Base-by-base conservation (phyloP, 2,888 invertebrate genomes). In the Cosmopolites sordidus region DNA sequence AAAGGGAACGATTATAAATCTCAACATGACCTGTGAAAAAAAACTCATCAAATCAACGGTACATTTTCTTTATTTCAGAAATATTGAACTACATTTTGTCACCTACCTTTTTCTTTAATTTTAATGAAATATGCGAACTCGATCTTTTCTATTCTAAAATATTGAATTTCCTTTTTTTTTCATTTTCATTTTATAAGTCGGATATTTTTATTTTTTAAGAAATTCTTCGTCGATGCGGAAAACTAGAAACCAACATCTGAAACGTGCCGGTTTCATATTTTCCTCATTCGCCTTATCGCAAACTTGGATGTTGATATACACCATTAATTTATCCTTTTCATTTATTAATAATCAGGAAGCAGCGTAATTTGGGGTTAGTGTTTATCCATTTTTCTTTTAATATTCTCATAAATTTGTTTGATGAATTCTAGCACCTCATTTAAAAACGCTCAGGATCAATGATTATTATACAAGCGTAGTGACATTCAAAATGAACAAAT, bases 31-130 rank as follows among this genome's bases (percentile, higher is more conserved):
- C n/a, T n/a, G 11, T 33, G 11, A 33, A 33, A 33, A 33, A n/a
- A 12, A 33, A 33, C 11, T 6, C 33, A 33, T 6, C 33, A 6
- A 33, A 4, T 33, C 33, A 57, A 57, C 57, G 54, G 54, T 57
- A 57, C 57, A 57, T 53, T 57, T 56, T 56, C 65, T 69, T 69
- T 68, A 69, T 69, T 69, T 66, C 66, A 67, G 69, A 69, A 68
- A 68, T 69, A 66, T 66, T 64, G 63, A 67, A 65, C 65, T 57
- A 57, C 57, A 57, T 50, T 33, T 33, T 57, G 47, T 57, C 54
- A 57, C 48, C 54, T 57, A 54, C 49, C 54, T 53, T 33, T 11
- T 33, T 12, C 45, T 64, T 65, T 58, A 60, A 60, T 44, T 56
- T 66, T 64, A 67, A 65, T 63, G 60, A 66, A 66, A 65, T 45